Evolutionary conservation across 64 coral and sea anemone genomes (phyloP), one percentile per base, ranked within the genome.

Genomic region (Porites australiensis): DNA sequence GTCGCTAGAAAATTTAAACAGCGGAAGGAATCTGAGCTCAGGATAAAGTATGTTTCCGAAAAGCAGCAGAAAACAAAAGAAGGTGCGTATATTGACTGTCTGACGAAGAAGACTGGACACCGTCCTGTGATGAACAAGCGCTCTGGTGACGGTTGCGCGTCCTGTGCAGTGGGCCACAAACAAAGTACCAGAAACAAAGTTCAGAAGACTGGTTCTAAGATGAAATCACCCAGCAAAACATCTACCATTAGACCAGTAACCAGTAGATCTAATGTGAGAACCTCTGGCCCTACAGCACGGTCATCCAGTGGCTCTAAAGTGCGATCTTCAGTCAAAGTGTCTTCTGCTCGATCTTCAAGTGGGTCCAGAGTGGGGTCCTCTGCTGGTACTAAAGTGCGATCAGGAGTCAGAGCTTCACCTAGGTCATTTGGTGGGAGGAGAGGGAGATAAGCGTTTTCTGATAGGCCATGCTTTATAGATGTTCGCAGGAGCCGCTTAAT

Each of bases 51-150:
- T 49, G 44, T 74, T 47, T 16, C 37, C 6, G 72, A 74, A 47
- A 21, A 45, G 44, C 46, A 45, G 44, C 72, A 74, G 37, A 74
- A 74, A 48, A 14, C 45, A 18, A 74, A 74, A 74, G 72, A 74
- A 74, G 72, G 72, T 9, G 72, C 43, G 10, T 74, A 74, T 74
- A 50, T 74, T 2, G 37, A 74, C 1, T 49, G 72, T 74, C 10
- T 74, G 45, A 18, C 43, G 15, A 47, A 74, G 11, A 74, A 74
- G 72, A 74, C 13, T 74, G 44, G 44, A 74, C 9, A 74, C 13
- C 72, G 72, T 12, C 72, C 72, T 74, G 72, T 47, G 72, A 0
- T 74, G 44, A 74, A 74, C 23, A 74, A 74, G 43, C 72, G 72
- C 44, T 43, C 43, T 3, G 72, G 72, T 48, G 72, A 74, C 12